Percentiles rank a stretch among this genome's conserved stretches.
Evolutionary conservation across 2,797 vertebrate species (phyloP).

Genomic region (Hozukius guyotensis): DNA sequence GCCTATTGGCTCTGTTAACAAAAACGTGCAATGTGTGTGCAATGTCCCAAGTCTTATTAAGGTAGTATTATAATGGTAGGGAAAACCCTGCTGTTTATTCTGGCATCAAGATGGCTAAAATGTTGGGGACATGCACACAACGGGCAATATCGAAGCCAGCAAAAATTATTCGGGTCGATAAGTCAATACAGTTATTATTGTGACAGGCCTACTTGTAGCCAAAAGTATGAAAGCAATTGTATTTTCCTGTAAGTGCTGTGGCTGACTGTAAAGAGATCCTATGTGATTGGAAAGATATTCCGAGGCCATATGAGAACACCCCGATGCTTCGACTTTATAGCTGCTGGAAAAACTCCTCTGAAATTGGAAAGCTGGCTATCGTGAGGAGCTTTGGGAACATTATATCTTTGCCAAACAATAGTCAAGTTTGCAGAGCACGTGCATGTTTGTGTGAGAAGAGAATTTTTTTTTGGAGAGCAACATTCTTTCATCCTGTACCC

Average conservation of each 20-base stretch:
- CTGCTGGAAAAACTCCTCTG: background rate
- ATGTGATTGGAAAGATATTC: background rate
- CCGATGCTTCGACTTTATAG: background rate
- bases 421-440: constrained; percentile 3
- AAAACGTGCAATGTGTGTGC: too few species aligned
- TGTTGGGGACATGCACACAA: background rate
- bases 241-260: background rate
- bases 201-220: background rate
- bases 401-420: constrained; percentile 16
- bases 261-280: background rate
- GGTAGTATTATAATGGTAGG: background rate
- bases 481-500: constrained; percentile 18
- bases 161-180: background rate
- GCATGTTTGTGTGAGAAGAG: background rate
- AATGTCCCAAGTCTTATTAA: too few species aligned
- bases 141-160: background rate
- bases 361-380: background rate
- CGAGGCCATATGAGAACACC: background rate
- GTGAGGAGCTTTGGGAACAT: background rate
- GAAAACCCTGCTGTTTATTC: background rate
- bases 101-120: background rate
- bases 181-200: background rate
- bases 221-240: background rate
- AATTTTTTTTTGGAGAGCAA: constrained; percentile 9
- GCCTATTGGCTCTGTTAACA: too few species aligned